A percentile compares a stretch with the other conserved stretches of the same genome.
These are phyloP conservation scores for Bellardia pandia DNA, from an alignment of 2,888 invertebrate species.

Conservation along the genomic window DNA sequence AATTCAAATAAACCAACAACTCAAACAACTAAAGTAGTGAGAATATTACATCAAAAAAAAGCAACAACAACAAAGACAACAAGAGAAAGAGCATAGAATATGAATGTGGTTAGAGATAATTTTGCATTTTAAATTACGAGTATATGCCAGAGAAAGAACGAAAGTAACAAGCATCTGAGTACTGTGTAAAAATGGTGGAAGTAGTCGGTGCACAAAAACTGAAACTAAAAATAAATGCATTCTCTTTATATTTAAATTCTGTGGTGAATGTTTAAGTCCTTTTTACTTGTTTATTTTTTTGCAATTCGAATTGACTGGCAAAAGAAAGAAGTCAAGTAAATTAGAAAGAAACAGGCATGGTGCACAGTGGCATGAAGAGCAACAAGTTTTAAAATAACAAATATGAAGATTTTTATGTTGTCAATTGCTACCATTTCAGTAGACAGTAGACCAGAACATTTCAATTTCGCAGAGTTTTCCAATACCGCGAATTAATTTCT, in stretches of 20 bases:
- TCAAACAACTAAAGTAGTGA: conserved; percentile 7
- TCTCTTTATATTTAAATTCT: conserved; percentile 49
- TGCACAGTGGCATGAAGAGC: conserved; percentile 3
- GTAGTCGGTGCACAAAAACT: conserved; percentile 2
- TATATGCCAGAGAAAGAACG: conserved; percentile 28
- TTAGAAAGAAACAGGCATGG: conserved; percentile 37
- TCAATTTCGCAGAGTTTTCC: too few species aligned
- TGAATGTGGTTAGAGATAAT: conserved; percentile 64
- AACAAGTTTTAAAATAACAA: too few species aligned
- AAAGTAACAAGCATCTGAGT: conserved; percentile 1
- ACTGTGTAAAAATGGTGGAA: not conserved
- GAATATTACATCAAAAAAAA: conserved; percentile 16
- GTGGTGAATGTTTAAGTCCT: conserved; percentile 49
- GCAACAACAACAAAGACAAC: not conserved
- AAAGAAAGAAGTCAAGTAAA: conserved; percentile 56
- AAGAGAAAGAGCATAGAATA: conserved; percentile 42
- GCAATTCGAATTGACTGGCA: conserved; percentile 45
- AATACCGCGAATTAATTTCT: too few species aligned
- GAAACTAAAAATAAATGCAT: conserved; percentile 44
- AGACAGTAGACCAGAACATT: too few species aligned
- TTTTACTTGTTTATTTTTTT: not conserved
- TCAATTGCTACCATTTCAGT: too few species aligned
- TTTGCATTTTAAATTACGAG: conserved; percentile 60
- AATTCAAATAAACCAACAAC: conserved; percentile 7
- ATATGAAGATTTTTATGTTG: too few species aligned